Evolutionary conservation across 2,888 invertebrate genomes (phyloP), one percentile per base, ranked within the genome.

Genomic region (Pyrrhosoma nymphula): DNA sequence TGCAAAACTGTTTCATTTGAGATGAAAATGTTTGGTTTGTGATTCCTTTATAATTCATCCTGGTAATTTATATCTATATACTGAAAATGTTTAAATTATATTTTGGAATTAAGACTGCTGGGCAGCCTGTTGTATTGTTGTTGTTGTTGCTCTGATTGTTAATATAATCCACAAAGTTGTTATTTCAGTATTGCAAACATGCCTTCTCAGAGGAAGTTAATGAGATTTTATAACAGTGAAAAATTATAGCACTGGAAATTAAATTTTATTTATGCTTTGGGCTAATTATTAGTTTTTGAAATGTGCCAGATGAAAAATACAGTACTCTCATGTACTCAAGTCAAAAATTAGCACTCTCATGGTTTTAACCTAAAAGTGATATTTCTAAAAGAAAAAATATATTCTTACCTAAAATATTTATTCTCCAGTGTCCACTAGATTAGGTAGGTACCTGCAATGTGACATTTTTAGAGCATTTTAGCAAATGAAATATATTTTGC

Each of bases 51-150:
- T n/a, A 26, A 69, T 69, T 69, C 69, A 69, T 69, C 60, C 69
- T 56, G 90, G 56, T 56, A 18, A 91, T 91, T 91, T 30, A 91
- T 91, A 91, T 35, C n/a, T 90, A 56, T 90, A 90, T 23, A 56
- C 30, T n/a, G 18, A 18, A n/a, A 26, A 93, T 82, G 14, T 82
- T 35, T 82, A 82, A 47, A 69, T 93, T 93, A 75, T 93, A 69
- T 93, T 93, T 93, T 93, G 93, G 69, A 69, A 55, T 75, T 75
- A 47, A 93, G 63, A 93, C 93, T 93, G 93, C 93, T 93, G 75
- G 93, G 93, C 93, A 93, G 93, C 93, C 63, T 93, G 55, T 93
- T 93, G 69, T 93, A 69, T 93, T 93, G 93, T 93, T 69, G 75
- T 93, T 69, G 47, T 93, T 93, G 93, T 93, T 75, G 69, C 39